Evolutionary conservation across 2,888 invertebrate species (phyloP), one percentile per base, ranked within the genome.

Genomic region (Caenorhabditis zanzibari): DNA sequence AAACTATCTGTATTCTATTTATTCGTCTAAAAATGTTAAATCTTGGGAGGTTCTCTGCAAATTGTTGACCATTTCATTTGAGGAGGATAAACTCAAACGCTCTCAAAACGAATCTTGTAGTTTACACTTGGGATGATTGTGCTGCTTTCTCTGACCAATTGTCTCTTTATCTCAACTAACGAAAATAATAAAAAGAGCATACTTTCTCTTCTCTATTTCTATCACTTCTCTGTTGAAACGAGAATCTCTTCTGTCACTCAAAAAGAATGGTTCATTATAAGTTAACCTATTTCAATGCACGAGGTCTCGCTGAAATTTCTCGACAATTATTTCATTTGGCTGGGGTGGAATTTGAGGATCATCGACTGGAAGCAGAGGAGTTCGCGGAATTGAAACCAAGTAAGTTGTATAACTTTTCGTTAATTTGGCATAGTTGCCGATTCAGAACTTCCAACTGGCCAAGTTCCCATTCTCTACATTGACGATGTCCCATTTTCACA

Each of bases 211-310:
- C 16, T 61, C 12, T 61, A 10, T 61, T 9, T 22, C 9, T 22
- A 9, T 12, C 38, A 61, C 0, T 38, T 14, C 24, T n/a, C 16
- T 32, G 16, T 52, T 24, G 32, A 32, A 32, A 32, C 32, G n/a
- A n/a, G n/a, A n/a, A n/a, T n/a, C n/a, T n/a, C n/a, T n/a, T n/a
- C n/a, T n/a, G n/a, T n/a, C n/a, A n/a, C n/a, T n/a, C n/a, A 61
- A 41, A n/a, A 26, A 32, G n/a, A 68, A 79, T 79, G 77, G 71
- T 71, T 44, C 71, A 79, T 44, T 79, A 79, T 24, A 79, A 79
- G 32, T 35, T 81, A 19, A 74, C 74, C 6, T 81, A 81, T 69
- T 81, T 81, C 47, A 61, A 81, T 35, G 58, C 74, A n/a, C 81
- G 81, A 9, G 81, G 81, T 14, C 61, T 74, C 32, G 81, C 68